Base-by-base conservation (phyloP, 92 coral and sea anemone species). In the Galaxea fascicularis region DNA sequence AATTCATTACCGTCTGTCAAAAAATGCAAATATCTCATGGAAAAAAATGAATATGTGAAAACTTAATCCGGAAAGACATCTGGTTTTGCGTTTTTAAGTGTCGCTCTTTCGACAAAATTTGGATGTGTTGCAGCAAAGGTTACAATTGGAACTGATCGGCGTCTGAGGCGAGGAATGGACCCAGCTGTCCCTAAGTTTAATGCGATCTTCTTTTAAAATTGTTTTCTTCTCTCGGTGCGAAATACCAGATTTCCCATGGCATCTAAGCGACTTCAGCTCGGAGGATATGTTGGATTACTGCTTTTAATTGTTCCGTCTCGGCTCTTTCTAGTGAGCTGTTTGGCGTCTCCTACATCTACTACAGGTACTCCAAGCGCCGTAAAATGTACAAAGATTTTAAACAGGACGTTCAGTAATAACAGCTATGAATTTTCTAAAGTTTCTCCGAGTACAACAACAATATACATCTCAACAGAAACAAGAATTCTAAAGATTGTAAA, bases 61-160 rank as follows among this genome's bases (percentile, higher is more conserved):
- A 44, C 46, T 10, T 22, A 68, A 35, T 81, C 77, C 78, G 86
- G 77, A 82, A 70, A 24, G 69, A 71, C 69, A 71, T 56, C 78
- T 82, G 70, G 49, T 51, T 57, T 24, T 21, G 4, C 15, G 16
- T 69, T 71, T 56, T 59, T 11, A 30, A 57, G 58, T 47, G 69
- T 22, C 57, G 18, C 15, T 18, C 75, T 56, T 44, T 70, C 67
- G 54, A 24, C 1, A 30, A 35, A 46, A 82, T 58, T 70, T 54
- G 66, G 73, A 39, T 47, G 77, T 30, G 47, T 49, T 52, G 53
- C 39, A 10, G 56, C 28, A 57, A 49, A 39, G 69, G 57, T 22
- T 29, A 30, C 67, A 51, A 49, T 54, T 53, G 25, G 20, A 58
- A 58, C 64, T 56, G 67, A 21, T 31, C 54, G 21, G 29, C 84